phyloP scores from a whole-genome alignment of 2,113 vertebrate genomes.

The Strigops habroptila region DNA sequence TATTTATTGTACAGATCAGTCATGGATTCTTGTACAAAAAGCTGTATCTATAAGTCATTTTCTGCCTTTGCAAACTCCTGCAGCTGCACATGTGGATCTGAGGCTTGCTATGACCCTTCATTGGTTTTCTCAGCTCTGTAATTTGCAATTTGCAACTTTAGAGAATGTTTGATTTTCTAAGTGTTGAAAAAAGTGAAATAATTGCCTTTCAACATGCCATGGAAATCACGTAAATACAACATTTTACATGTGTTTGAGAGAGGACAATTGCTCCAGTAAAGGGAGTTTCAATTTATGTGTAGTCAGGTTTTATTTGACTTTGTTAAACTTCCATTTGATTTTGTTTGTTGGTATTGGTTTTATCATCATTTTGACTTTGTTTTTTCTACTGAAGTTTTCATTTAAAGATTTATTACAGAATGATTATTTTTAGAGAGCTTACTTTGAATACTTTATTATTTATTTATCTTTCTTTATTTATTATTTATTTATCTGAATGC shows the following conservation, averaged over 20 bases:
- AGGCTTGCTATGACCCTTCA: not conserved
- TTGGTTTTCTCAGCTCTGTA: not conserved
- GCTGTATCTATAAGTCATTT: not conserved
- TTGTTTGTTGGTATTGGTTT: not conserved
- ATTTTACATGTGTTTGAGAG: not conserved
- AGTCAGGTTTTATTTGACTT: not conserved
- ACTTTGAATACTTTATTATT: not conserved
- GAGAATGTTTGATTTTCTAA: not conserved
- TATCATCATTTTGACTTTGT: not conserved
- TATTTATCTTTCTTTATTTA: not conserved
- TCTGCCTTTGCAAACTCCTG: not conserved
- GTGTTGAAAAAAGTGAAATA: not conserved
- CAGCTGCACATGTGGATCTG: not conserved
- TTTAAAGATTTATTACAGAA: not conserved
- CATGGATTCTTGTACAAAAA: not conserved
- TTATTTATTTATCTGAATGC: not conserved
- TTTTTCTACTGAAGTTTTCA: not conserved
- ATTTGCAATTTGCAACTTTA: not conserved
- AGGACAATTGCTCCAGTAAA: not conserved
- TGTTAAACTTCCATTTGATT: not conserved
- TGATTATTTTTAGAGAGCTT: not conserved
- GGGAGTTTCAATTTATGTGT: not conserved
- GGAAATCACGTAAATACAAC: not conserved
- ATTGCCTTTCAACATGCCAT: not conserved
- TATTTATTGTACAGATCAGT: not conserved